A percentile compares a stretch with the other conserved stretches of the same genome.
phyloP scores from a whole-genome alignment of 2,113 vertebrate genomes.

The Megaptera novaeangliae region DNA sequence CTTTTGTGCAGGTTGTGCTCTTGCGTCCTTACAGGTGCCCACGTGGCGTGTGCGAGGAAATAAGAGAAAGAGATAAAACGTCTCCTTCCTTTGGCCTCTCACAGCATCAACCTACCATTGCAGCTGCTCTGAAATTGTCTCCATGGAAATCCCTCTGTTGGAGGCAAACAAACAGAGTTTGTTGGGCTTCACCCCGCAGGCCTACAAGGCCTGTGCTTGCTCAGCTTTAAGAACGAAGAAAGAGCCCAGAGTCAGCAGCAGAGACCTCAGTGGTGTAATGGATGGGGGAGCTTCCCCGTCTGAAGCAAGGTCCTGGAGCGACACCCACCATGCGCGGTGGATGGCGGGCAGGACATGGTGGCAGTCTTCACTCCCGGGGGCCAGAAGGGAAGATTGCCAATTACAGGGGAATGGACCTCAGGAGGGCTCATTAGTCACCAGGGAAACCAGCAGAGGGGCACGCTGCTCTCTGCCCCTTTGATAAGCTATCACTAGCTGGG shows the following conservation, averaged over 20 bases:
- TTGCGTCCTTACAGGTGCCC: rapidly evolving
- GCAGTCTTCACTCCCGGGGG: not conserved
- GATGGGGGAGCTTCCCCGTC: not conserved
- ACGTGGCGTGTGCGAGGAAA: not conserved
- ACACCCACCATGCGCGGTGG: not conserved
- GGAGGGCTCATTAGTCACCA: not conserved
- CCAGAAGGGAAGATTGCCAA: not conserved
- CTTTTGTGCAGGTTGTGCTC: not conserved
- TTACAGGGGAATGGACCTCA: not conserved
- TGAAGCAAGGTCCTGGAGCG: not conserved
- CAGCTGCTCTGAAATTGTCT: not conserved
- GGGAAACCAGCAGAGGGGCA: not conserved
- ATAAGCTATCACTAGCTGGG: not conserved
- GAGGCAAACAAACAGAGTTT: not conserved
- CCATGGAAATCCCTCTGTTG: not conserved
- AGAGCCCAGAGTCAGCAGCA: not conserved
- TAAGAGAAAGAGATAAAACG: not conserved
- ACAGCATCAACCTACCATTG: rapidly evolving
- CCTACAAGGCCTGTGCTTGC: not conserved
- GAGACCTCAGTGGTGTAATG: not conserved
- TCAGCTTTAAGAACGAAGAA: not conserved
- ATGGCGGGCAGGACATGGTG: not conserved
- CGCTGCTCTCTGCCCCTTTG: not conserved
- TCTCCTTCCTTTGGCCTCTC: not conserved
- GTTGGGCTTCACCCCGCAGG: not conserved